A percentile compares a stretch with the other conserved stretches of the same genome.
phyloP scores from a whole-genome alignment of 2,888 invertebrate genomes.

The Himalopsyche tibetana region DNA sequence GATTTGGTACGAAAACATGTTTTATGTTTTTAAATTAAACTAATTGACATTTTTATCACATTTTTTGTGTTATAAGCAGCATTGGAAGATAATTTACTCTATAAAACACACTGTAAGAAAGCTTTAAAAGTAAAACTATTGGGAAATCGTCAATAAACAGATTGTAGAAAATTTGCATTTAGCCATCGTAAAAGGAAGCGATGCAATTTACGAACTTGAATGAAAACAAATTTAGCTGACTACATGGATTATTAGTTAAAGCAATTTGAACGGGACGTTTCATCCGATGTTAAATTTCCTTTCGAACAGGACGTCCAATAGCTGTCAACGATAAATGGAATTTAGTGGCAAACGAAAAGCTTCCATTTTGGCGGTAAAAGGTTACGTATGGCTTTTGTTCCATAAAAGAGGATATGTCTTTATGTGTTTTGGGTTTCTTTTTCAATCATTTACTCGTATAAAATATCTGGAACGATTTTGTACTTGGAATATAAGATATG shows the following conservation, averaged over 20 bases:
- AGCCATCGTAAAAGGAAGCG: conserved; percentile 4
- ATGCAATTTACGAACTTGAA: conserved; percentile 31
- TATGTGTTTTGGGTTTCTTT: conserved; percentile 39
- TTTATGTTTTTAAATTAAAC: too few species aligned
- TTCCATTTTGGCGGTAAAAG: not conserved
- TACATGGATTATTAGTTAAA: conserved; percentile 31
- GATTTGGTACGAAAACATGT: too few species aligned
- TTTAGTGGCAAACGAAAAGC: conserved; percentile 38
- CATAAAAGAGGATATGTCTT: conserved; percentile 21
- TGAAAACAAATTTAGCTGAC: conserved; percentile 37
- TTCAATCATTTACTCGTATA: conserved; percentile 44
- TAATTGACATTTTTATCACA: too few species aligned
- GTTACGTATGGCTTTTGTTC: conserved; percentile 42
- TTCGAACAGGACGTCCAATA: conserved; percentile 20
- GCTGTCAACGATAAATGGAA: conserved; percentile 29
- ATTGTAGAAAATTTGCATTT: not conserved
- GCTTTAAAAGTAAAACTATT: not conserved
- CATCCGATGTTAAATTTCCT: conserved; percentile 17
- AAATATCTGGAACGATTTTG: not conserved
- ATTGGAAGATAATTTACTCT: too few species aligned
- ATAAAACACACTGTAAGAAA: not conserved
- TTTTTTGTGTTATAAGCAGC: too few species aligned
- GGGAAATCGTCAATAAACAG: not conserved
- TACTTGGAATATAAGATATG: not conserved
- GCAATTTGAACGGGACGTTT: conserved; percentile 12